Evolutionary conservation across 2,797 vertebrate genomes (phyloP).

Genomic region (Molossus molossus): DNA sequence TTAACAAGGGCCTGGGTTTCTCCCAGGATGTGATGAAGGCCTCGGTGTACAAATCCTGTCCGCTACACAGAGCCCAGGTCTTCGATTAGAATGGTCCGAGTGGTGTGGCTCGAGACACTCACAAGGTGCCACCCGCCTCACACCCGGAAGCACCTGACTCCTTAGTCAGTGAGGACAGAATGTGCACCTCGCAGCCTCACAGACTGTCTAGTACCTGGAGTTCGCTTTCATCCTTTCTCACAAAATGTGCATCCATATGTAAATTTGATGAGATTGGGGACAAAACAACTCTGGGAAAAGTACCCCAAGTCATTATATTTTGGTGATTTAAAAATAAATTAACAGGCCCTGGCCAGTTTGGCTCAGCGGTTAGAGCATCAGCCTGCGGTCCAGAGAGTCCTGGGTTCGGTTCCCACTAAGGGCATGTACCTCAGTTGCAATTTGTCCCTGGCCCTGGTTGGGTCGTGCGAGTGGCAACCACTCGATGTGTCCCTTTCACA

Average conservation of each 20-base stretch:
- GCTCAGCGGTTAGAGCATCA: too few relatives aligned
- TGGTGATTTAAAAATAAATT: constrained; percentile 81
- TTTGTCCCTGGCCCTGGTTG: too few relatives aligned
- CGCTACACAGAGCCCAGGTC: not conserved
- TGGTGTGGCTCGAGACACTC: not conserved
- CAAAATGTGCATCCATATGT: constrained; percentile 3
- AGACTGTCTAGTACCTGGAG: not conserved
- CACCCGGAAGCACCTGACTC: not conserved
- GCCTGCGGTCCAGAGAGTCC: too few relatives aligned
- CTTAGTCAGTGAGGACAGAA: not conserved
- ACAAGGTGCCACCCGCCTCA: not conserved
- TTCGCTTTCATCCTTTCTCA: constrained; percentile 26
- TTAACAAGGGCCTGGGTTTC: not conserved
- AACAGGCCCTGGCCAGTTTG: constrained; percentile 7
- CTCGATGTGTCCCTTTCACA: too few relatives aligned
- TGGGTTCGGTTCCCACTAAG: too few relatives aligned
- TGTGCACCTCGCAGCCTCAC: not conserved
- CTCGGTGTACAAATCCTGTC: rapidly evolving
- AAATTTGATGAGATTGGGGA: not conserved
- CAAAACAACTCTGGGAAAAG: constrained; percentile 65
- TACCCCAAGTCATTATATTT: constrained; percentile 47
- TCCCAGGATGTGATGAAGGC: not conserved
- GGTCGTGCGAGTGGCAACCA: too few relatives aligned
- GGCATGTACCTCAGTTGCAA: too few relatives aligned
- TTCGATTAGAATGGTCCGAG: not conserved